Percentiles rank a stretch among this genome's conserved stretches.
phyloP scores from a whole-genome alignment of 1,140 invertebrate species.

The Zaprionus ghesquierei region DNA sequence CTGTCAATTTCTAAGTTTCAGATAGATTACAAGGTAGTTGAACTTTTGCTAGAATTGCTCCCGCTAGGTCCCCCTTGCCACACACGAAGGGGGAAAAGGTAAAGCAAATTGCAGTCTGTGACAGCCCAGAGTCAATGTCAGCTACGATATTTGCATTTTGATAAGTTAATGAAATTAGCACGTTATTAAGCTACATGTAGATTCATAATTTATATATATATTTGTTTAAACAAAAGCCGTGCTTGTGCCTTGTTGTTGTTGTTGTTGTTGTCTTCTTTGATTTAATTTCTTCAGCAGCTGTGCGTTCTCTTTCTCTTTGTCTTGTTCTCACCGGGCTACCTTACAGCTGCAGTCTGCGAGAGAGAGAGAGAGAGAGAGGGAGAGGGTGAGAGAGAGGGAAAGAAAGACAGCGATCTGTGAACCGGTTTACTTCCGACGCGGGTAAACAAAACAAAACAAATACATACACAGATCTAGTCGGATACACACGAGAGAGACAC shows the following conservation, averaged over 20 bases:
- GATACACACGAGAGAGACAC: conserved; percentile 17
- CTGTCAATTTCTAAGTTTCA: background rate
- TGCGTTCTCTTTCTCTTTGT: background rate
- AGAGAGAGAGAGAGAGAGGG: background rate
- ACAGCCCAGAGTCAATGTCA: background rate
- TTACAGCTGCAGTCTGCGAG: conserved; percentile 23
- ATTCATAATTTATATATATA: conserved; percentile 5
- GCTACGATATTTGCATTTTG: conserved; percentile 14
- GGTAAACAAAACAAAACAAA: conserved; percentile 38
- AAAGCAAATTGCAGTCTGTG: background rate
- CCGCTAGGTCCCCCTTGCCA: no score
- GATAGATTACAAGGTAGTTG: conserved; percentile 7
- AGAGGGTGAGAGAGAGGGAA: background rate
- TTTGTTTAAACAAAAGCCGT: conserved; percentile 8
- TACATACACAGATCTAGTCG: conserved; percentile 32
- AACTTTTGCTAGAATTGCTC: background rate
- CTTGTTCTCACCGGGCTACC: background rate
- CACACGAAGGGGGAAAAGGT: background rate
- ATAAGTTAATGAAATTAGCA: conserved; percentile 25
- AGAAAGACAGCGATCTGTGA: conserved; percentile 12
- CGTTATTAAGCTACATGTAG: conserved; percentile 20
- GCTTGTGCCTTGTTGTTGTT: background rate
- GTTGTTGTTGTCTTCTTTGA: background rate
- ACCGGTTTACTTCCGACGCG: conserved; percentile 59
- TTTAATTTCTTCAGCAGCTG: conserved; percentile 41